Conservation (phyloP, 2,888 invertebrate genomes). For the Drosophila lutescens region DNA sequence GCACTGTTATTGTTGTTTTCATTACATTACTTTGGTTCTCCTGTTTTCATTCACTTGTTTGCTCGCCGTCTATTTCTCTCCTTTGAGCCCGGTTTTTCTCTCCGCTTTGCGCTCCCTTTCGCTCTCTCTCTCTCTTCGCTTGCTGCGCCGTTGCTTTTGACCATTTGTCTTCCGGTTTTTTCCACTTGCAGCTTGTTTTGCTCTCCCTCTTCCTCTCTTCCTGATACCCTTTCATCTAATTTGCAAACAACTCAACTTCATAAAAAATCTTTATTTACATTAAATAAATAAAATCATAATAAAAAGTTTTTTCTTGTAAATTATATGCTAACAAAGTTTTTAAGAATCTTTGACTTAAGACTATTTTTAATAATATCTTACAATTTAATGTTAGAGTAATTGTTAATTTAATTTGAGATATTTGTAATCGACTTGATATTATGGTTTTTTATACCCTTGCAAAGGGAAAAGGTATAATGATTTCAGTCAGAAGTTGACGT, state of each 20-base stretch:
- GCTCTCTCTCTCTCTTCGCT: constrained; percentile 3
- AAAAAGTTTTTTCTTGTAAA: too few species aligned
- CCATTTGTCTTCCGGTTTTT: constrained; percentile 49
- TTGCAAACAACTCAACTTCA: neutral
- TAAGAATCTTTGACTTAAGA: too few species aligned
- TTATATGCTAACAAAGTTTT: too few species aligned
- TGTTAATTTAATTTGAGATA: too few species aligned
- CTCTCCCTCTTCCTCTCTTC: constrained; percentile 3
- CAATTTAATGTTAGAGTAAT: too few species aligned
- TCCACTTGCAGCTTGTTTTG: constrained; percentile 25
- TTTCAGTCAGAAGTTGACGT: too few species aligned
- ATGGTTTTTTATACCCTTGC: too few species aligned
- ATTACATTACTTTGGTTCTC: constrained; percentile 14
- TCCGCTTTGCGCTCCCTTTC: constrained; percentile 2
- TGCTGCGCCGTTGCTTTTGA: constrained; percentile 27
- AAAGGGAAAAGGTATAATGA: too few species aligned
- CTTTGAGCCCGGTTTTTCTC: constrained; percentile 15
- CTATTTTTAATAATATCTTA: too few species aligned
- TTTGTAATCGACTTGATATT: too few species aligned
- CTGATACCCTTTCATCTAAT: neutral
- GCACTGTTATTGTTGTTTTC: constrained; percentile 54
- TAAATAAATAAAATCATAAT: too few species aligned
- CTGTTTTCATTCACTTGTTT: constrained; percentile 61
- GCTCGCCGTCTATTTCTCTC: constrained; percentile 17
- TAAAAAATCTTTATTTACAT: neutral